Evolutionary conservation across 2,888 invertebrate genomes (phyloP).

Genomic region (Seira sanloemensis): DNA sequence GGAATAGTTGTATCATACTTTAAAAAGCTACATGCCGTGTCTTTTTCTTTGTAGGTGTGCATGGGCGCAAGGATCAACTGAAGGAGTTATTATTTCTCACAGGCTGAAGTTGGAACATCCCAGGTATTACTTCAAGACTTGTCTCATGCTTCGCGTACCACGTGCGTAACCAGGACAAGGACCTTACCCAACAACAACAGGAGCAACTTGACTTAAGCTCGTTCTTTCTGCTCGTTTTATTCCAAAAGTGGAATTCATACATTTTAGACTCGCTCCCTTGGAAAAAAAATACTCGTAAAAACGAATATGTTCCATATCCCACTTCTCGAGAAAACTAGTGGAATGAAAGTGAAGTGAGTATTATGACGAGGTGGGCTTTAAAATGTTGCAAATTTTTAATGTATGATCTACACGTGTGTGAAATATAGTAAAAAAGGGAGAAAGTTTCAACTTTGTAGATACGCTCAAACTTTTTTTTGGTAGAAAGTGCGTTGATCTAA

Average conservation of each 20-base stretch:
- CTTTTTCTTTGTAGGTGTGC: not conserved
- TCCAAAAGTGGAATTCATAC: not conserved
- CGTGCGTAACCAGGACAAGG: not conserved
- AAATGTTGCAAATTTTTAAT: too few species aligned
- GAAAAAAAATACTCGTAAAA: constrained; percentile 31
- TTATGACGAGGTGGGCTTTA: too few species aligned
- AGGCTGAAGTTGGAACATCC: not conserved
- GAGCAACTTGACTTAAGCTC: not conserved
- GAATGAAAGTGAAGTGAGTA: constrained; percentile 65
- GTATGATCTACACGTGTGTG: too few species aligned
- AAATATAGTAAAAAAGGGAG: too few species aligned
- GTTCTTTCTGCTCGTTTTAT: not conserved
- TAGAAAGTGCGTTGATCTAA: too few species aligned
- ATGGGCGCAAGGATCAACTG: not conserved
- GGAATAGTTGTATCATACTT: not conserved
- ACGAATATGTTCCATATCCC: constrained; percentile 55
- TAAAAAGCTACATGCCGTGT: not conserved
- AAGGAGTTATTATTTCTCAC: not conserved
- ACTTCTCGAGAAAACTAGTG: constrained; percentile 49
- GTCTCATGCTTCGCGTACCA: not conserved
- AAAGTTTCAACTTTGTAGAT: too few species aligned
- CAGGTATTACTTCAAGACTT: not conserved
- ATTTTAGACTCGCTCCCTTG: not conserved
- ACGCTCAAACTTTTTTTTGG: too few species aligned
- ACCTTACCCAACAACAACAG: not conserved